Conservation (phyloP, 2,113 vertebrate species). For the Gymnorhina tibicen region DNA sequence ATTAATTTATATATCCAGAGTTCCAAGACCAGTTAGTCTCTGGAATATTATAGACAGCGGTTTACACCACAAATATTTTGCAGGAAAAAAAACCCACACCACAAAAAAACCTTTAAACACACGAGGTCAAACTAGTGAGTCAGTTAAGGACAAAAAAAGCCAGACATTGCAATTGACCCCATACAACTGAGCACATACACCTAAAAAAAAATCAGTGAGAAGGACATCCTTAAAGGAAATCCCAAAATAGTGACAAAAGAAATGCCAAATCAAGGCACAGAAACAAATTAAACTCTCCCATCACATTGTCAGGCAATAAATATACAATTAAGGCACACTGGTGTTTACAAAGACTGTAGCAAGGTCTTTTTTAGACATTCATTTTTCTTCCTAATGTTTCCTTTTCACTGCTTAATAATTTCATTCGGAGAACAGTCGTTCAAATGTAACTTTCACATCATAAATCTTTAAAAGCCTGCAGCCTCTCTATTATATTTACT, state of each 20-base stretch:
- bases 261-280: not conserved
- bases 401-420: not conserved
- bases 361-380: not conserved
- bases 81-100: not conserved
- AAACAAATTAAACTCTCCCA: not conserved
- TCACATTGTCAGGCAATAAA: not conserved
- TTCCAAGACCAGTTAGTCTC: not conserved
- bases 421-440: not conserved
- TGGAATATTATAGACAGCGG: not conserved
- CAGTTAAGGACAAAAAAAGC: not conserved
- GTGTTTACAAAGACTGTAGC: not conserved
- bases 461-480: not conserved
- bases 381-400: not conserved
- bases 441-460: not conserved
- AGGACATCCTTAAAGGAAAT: not conserved
- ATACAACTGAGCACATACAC: not conserved
- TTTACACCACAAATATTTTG: not conserved
- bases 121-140: not conserved
- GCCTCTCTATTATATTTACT: not conserved
- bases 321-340: not conserved
- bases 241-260: not conserved
- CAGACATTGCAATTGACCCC: not conserved
- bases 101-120: not conserved
- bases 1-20: not conserved
- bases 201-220: not conserved